These are phyloP conservation scores for Onthophagus sagittarius DNA, from an alignment of 2,888 invertebrate genomes.

Conservation along the genomic window DNA sequence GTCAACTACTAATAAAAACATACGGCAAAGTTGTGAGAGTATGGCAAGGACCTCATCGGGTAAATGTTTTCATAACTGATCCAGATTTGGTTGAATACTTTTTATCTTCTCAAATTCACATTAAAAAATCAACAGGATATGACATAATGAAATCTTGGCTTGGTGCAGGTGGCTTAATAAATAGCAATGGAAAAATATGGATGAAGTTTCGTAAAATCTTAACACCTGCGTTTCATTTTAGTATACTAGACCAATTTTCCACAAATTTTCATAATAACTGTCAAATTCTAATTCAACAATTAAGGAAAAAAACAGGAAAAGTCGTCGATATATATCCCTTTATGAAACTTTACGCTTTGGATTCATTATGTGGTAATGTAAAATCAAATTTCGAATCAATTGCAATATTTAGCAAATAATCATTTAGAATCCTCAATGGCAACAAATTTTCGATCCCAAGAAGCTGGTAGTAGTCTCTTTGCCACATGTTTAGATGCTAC, in stretches of 20 bases:
- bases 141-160: conserved; percentile 14
- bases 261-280: conserved; percentile 47
- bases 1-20: neutral
- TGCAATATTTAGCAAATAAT: neutral
- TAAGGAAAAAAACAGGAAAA: conserved; percentile 23
- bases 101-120: conserved; percentile 14
- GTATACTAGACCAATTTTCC: conserved; percentile 46
- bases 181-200: conserved; percentile 40
- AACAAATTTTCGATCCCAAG: conserved; percentile 13
- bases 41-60: conserved; percentile 16
- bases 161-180: conserved; percentile 13
- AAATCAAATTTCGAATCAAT: neutral
- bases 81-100: conserved; percentile 7
- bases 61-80: conserved; percentile 17
- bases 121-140: conserved; percentile 12
- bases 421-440: conserved; percentile 22
- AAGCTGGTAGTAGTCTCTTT: conserved; percentile 13
- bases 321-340: conserved; percentile 48
- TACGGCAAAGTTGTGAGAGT: conserved; percentile 16
- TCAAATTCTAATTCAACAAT: conserved; percentile 43
- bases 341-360: conserved; percentile 47
- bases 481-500: conserved; percentile 1
- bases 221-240: conserved; percentile 49
- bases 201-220: conserved; percentile 47
- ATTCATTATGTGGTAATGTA: conserved; percentile 45